These are phyloP conservation scores for Lateolabrax maculatus DNA, from an alignment of 2,797 vertebrate species.

Conservation along the genomic window DNA sequence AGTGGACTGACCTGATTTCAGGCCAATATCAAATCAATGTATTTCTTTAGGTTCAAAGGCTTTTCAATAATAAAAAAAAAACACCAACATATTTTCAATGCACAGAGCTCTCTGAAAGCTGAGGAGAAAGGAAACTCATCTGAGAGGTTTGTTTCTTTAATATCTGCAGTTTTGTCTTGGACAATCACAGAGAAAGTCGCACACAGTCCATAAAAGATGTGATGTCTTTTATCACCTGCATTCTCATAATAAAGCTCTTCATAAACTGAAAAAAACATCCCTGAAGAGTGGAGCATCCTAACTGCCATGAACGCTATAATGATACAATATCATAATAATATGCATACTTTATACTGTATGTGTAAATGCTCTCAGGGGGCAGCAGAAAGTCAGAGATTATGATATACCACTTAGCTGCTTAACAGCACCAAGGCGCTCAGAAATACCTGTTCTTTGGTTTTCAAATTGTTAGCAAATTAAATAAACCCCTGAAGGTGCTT, in stretches of 20 bases:
- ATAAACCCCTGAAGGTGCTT: conserved; percentile 54
- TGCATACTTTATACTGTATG: conserved; percentile 53
- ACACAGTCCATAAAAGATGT: neutral
- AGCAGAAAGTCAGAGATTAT: conserved; percentile 43
- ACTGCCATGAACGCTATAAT: conserved; percentile 41
- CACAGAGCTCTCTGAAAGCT: neutral
- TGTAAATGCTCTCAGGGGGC: conserved; percentile 54
- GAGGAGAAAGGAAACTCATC: neutral
- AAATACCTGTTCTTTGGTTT: conserved; percentile 67
- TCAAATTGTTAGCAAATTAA: conserved; percentile 77
- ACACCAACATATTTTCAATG: neutral
- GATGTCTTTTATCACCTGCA: neutral
- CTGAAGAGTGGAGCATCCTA: conserved; percentile 20
- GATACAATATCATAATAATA: conserved; percentile 52
- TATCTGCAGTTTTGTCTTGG: conserved; percentile 7
- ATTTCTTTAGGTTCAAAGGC: conserved; percentile 6
- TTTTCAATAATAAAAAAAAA: neutral
- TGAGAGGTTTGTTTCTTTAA: neutral
- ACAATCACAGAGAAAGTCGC: neutral
- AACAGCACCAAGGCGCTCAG: conserved; percentile 57
- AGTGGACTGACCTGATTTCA: no score
- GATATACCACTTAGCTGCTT: conserved; percentile 59
- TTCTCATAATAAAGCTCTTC: conserved; percentile 6
- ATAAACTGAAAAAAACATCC: conserved; percentile 11
- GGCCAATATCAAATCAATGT: no score